Evolutionary conservation across 2,113 vertebrate species (phyloP).

Genomic region (Myiagra hebetior): DNA sequence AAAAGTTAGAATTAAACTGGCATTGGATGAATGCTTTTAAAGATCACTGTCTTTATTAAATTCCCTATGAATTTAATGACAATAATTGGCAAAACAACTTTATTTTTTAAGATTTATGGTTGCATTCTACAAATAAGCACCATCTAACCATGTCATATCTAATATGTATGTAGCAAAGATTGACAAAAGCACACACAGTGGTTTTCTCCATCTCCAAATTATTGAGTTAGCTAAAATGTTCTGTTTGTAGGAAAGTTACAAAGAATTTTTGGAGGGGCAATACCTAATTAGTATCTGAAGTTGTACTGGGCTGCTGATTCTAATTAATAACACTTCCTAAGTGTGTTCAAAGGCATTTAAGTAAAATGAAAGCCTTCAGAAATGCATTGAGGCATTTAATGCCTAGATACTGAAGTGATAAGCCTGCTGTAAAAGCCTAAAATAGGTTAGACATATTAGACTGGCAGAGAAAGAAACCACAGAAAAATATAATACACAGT

Average conservation of each 20-base stretch:
- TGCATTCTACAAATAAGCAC: not conserved
- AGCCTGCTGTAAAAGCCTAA: not conserved
- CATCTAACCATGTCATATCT: not conserved
- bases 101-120: not conserved
- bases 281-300: conserved; percentile 46
- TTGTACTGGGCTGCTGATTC: conserved; percentile 16
- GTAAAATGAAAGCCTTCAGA: conserved; percentile 45
- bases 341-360: conserved; percentile 44
- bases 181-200: not conserved
- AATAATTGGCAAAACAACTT: not conserved
- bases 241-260: not conserved
- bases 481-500: not conserved
- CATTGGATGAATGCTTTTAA: not conserved
- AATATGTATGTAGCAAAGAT: not conserved
- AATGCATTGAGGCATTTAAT: conserved; percentile 40
- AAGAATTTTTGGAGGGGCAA: conserved; percentile 15
- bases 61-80: not conserved
- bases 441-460: conserved; percentile 40
- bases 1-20: not conserved
- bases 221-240: conserved; percentile 14
- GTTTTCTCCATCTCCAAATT: conserved; percentile 7
- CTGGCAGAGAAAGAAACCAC: not conserved
- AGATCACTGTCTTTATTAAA: not conserved
- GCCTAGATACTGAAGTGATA: conserved; percentile 25
- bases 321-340: conserved; percentile 58